Evolutionary conservation across 2,888 invertebrate genomes (phyloP).

Genomic region (Brenthis daphne): DNA sequence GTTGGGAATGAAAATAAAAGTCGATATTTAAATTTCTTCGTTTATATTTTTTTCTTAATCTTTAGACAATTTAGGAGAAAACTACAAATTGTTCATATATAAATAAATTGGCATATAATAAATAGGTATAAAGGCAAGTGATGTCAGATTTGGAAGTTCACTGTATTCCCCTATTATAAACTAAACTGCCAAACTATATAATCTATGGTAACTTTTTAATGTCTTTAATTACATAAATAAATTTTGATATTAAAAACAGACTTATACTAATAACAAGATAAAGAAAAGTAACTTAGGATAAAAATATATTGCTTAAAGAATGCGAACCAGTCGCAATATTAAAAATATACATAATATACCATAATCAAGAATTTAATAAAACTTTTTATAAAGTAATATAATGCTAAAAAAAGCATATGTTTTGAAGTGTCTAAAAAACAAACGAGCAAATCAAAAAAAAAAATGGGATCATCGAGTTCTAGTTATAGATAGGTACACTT

Average conservation of each 20-base stretch:
- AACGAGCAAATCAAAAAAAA: constrained; percentile 7
- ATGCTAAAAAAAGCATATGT: constrained; percentile 15
- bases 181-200: constrained; percentile 49
- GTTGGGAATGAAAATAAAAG: constrained; percentile 46
- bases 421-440: constrained; percentile 11
- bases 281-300: constrained; percentile 44
- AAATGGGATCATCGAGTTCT: constrained; percentile 20
- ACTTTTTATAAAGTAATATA: neutral
- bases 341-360: constrained; percentile 43
- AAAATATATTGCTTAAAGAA: constrained; percentile 48
- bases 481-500: constrained; percentile 22
- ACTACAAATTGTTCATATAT: constrained; percentile 57
- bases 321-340: constrained; percentile 74
- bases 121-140: constrained; percentile 74
- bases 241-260: constrained; percentile 66
- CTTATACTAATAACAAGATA: constrained; percentile 57
- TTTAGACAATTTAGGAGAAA: constrained; percentile 68
- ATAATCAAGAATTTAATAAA: constrained; percentile 1
- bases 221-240: constrained; percentile 75
- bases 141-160: constrained; percentile 44
- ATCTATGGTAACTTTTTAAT: constrained; percentile 78
- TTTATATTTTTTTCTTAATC: constrained; percentile 73
- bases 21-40: constrained; percentile 58
- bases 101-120: constrained; percentile 69
- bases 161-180: constrained; percentile 37